Conservation (phyloP, 2,797 vertebrate species). For the Hoplostethus mediterraneus region DNA sequence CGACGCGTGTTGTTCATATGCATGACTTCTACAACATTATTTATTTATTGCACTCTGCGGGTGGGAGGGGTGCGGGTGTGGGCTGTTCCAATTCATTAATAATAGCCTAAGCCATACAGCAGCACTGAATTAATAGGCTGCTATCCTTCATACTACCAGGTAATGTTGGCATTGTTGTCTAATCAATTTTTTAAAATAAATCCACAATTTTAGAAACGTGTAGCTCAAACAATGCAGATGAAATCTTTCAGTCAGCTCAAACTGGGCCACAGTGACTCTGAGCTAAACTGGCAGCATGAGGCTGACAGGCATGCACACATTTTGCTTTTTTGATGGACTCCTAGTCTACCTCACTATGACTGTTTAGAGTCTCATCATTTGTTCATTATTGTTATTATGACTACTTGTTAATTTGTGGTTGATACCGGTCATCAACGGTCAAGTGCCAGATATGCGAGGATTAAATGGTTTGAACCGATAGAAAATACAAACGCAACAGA, state of each 20-base stretch:
- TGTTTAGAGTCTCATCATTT: neutral
- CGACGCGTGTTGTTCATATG: constrained; percentile 80
- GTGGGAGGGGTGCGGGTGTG: constrained; percentile 56
- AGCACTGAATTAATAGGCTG: constrained; percentile 73
- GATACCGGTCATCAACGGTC: neutral
- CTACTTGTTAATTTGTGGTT: neutral
- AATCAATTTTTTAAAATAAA: constrained; percentile 20
- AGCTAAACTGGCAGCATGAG: constrained; percentile 48
- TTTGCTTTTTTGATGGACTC: constrained; percentile 17
- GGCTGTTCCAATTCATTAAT: constrained; percentile 82
- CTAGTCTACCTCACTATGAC: no score
- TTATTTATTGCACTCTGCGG: constrained; percentile 82
- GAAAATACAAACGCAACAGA: neutral
- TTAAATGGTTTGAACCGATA: neutral
- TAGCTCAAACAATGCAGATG: constrained; percentile 29
- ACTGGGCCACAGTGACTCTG: constrained; percentile 49
- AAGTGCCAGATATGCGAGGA: neutral
- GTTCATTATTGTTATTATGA: neutral
- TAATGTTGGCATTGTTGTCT: constrained; percentile 31
- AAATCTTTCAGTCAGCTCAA: constrained; percentile 31
- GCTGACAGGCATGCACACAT: constrained; percentile 31
- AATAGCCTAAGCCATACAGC: constrained; percentile 72
- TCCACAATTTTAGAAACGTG: constrained; percentile 4
- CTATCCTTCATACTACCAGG: constrained; percentile 35
- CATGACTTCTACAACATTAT: constrained; percentile 81